Evolutionary conservation across 2,113 vertebrate genomes (phyloP).

Genomic region (Ifrita kowaldi): DNA sequence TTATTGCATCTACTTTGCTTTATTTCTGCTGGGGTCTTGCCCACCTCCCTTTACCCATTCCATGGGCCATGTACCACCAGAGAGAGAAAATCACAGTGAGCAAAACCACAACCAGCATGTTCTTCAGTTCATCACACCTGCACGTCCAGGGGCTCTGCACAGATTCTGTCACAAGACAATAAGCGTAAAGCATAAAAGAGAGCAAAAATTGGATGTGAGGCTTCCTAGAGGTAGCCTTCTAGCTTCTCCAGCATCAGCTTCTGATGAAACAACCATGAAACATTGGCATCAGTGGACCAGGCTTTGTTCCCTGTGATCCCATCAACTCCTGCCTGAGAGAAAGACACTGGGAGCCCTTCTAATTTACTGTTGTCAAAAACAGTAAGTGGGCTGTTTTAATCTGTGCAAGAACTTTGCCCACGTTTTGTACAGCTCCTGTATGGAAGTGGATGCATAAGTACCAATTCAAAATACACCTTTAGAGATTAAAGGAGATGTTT

Average conservation of each 20-base stretch:
- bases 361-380: not conserved
- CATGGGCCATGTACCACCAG: not conserved
- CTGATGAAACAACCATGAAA: not conserved
- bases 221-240: not conserved
- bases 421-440: not conserved
- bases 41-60: not conserved
- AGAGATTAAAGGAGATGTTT: not conserved
- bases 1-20: not conserved
- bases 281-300: not conserved
- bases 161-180: not conserved
- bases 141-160: rapidly evolving
- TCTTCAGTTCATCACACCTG: not conserved
- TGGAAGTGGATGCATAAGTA: not conserved
- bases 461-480: not conserved
- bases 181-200: not conserved
- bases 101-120: not conserved
- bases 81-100: not conserved
- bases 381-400: not conserved
- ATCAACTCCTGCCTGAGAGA: not conserved
- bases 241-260: not conserved
- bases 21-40: not conserved
- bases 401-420: not conserved
- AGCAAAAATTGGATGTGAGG: too few species aligned
- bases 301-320: not conserved
- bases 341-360: not conserved